phyloP scores from a whole-genome alignment of 2,113 vertebrate genomes.

The Dicaeum eximium region DNA sequence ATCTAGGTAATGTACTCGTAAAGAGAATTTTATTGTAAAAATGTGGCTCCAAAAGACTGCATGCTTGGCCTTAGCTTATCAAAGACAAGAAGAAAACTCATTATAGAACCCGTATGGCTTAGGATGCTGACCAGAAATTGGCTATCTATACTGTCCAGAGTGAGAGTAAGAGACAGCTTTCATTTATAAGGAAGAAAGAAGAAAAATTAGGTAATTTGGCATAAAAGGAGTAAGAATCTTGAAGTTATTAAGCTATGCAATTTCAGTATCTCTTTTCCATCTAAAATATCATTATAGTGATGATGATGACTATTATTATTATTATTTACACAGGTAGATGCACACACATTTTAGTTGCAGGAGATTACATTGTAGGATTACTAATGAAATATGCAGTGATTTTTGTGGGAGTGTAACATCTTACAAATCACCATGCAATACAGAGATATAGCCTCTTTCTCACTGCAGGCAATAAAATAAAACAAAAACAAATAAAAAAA shows the following conservation, averaged over 20 bases:
- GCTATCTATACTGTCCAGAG: not conserved
- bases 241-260: not conserved
- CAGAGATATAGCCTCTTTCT: not conserved
- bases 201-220: not conserved
- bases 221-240: not conserved
- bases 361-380: not conserved
- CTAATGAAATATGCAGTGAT: not conserved
- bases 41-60: not conserved
- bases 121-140: not conserved
- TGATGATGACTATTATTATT: not conserved
- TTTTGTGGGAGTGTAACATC: not conserved
- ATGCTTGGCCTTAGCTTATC: not conserved
- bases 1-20: not conserved
- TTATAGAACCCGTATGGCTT: not conserved
- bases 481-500: constrained; percentile 8
- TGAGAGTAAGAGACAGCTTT: not conserved
- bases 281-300: not conserved
- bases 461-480: constrained; percentile 16
- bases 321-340: not conserved
- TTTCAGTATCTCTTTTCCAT: not conserved
- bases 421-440: not conserved
- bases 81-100: not conserved
- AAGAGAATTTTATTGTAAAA: not conserved
- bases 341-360: not conserved
- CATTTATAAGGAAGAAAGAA: not conserved